Conservation (phyloP, 64 coral and sea anemone genomes). For the Pocillopora verrucosa region DNA sequence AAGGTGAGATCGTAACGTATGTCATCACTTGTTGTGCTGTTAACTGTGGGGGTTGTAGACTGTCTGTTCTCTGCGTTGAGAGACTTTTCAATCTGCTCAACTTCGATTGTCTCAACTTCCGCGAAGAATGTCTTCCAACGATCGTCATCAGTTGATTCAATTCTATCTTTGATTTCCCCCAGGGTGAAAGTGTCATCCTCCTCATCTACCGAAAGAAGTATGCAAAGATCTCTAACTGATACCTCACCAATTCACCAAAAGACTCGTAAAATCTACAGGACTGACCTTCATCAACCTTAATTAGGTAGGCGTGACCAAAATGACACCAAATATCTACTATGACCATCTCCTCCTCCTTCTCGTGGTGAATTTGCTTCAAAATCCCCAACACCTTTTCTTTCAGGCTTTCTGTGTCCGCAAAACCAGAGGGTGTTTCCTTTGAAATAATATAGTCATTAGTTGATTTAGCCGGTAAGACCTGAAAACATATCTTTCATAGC, state of each 20-base stretch:
- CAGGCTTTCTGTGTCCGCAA: background rate
- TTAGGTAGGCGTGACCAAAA: slow-evolving; percentile 42
- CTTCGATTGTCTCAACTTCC: slow-evolving; percentile 9
- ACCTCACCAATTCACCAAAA: too few relatives aligned
- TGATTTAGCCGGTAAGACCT: too few relatives aligned
- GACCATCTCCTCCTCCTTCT: background rate
- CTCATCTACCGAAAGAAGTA: background rate
- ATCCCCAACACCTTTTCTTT: background rate
- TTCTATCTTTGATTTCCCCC: background rate
- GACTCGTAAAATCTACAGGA: too few relatives aligned
- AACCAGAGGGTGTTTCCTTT: background rate
- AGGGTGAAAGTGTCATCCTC: background rate
- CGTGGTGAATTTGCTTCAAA: background rate
- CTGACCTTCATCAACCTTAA: background rate
- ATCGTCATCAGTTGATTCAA: background rate
- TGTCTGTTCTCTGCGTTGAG: too few relatives aligned
- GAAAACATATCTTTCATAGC: too few relatives aligned
- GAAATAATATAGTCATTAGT: too few relatives aligned
- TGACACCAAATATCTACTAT: slow-evolving; percentile 48
- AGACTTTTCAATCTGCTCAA: background rate
- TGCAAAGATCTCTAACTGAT: background rate
- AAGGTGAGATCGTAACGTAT: slow-evolving; percentile 21
- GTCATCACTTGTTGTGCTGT: background rate
- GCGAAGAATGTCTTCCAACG: background rate
- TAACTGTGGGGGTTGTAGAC: too few relatives aligned